Percentiles rank a stretch among this genome's conserved stretches.
phyloP scores from a whole-genome alignment of 2,113 vertebrate species.

The Silurus meridionalis region DNA sequence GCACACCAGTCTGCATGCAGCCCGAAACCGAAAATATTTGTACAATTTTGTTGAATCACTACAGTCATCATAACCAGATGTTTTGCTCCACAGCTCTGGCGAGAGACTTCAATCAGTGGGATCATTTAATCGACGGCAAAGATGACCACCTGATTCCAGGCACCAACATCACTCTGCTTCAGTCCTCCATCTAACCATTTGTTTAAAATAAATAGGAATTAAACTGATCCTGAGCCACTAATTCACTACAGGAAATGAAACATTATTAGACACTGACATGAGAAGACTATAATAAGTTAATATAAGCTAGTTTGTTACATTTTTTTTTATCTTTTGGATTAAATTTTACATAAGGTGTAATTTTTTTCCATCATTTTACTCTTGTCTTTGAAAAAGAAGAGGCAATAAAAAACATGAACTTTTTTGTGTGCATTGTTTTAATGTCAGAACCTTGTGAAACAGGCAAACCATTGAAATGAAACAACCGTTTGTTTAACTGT shows the following conservation, averaged over 20 bases:
- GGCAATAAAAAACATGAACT: neutral
- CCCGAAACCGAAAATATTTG: too few relatives aligned
- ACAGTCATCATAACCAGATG: neutral
- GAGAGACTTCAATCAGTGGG: slow-evolving; percentile 86
- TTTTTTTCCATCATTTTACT: neutral
- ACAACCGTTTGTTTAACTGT: neutral
- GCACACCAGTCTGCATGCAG: too few relatives aligned
- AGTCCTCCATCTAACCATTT: slow-evolving; percentile 45
- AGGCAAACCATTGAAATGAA: neutral
- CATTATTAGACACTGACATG: neutral
- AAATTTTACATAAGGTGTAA: neutral
- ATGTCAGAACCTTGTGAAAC: neutral
- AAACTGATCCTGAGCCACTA: neutral
- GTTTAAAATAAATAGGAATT: neutral
- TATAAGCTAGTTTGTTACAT: neutral
- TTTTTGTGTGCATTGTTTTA: neutral
- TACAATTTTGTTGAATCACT: too few relatives aligned
- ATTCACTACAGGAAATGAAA: neutral
- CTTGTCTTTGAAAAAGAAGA: neutral
- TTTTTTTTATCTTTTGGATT: neutral
- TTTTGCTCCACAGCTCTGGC: slow-evolving; percentile 73
- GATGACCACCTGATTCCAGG: slow-evolving; percentile 85
- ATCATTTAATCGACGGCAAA: slow-evolving; percentile 83
- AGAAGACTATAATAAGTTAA: neutral
- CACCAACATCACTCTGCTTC: slow-evolving; percentile 73